Evolutionary conservation across 2,797 vertebrate species (phyloP), one percentile per base, ranked within the genome.

Genomic region (Pangasius djambal): DNA sequence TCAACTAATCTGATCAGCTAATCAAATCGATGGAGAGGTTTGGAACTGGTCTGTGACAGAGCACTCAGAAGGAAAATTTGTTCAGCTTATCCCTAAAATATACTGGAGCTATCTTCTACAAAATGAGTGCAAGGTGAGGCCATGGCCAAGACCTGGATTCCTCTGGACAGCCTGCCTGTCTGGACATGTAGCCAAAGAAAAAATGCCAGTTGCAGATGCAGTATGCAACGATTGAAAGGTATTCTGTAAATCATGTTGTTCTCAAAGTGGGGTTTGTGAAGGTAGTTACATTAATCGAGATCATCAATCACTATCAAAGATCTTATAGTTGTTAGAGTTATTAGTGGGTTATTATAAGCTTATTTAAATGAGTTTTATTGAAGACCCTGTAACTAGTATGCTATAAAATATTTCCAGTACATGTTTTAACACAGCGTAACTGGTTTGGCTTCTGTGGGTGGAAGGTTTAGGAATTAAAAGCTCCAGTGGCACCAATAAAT

Each of bases 111-210:
- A 22, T 57, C 20, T 10, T 59, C 16, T 57, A 13, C 18, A 82
- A 37, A 40, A 83, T 83, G 12, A 61, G 57, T 61, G 34, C 34
- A 25, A 6, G 61, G n/a, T 34, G 8, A 57, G 3, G 16, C 34
- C 55, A 40, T 9, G 2, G 79, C 55, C 79, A 63, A 63, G 79
- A 61, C 22, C 57, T 61, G 20, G 78, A 81, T 81, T 81, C 78
- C 34, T 78, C 77, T 79, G 77, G 77, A 79, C 8, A 79, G 77
- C 50, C 50, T 79, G 77, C 3, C 57, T 83, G 57, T 63, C 57
- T 61, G 57, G 57, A 63, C 57, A 83, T 63, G 5, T 83, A 44
- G 57, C 57, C 79, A 83, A 83, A 44, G 37, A 40, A 83, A 37
- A 61, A 44, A 22, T 6, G 22, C 34, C 34, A 28, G 34, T 15